Evolutionary conservation across 2,888 invertebrate species (phyloP).

Genomic region (Ernsta delagoae): DNA sequence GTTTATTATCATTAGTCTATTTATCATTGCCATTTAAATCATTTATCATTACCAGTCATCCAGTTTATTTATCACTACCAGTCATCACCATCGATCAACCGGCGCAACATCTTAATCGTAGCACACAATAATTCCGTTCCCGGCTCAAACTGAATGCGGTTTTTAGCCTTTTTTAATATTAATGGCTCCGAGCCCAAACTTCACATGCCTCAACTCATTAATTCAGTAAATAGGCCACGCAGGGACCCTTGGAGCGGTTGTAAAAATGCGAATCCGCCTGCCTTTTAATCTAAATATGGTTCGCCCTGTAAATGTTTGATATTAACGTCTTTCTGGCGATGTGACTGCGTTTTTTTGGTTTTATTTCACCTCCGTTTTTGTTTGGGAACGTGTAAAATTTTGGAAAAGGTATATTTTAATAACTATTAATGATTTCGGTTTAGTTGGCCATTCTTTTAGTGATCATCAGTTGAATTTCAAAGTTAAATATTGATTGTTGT

Average conservation of each 20-base stretch:
- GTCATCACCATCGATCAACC: too few relatives aligned
- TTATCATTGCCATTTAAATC: too few relatives aligned
- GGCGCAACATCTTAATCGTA: neutral
- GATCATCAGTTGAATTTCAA: too few relatives aligned
- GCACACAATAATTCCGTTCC: neutral
- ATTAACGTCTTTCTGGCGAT: neutral
- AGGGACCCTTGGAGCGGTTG: constrained; percentile 16
- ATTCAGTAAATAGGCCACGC: constrained; percentile 32
- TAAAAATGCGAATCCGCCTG: constrained; percentile 26
- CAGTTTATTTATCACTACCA: too few relatives aligned
- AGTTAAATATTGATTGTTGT: too few relatives aligned
- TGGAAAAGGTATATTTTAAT: too few relatives aligned
- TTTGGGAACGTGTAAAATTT: neutral
- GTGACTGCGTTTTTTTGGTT: neutral
- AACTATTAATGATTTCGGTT: too few relatives aligned
- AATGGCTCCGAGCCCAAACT: constrained; percentile 19
- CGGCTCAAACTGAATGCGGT: constrained; percentile 6
- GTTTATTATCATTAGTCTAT: too few relatives aligned
- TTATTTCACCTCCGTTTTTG: neutral
- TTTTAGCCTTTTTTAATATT: constrained; percentile 31
- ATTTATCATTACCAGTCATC: too few relatives aligned
- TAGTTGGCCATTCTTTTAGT: too few relatives aligned
- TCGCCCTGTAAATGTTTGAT: constrained; percentile 5
- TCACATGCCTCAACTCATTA: constrained; percentile 26
- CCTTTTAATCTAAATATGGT: constrained; percentile 29